These are phyloP conservation scores for Cephalopachus bancanus DNA, from an alignment of 2,797 vertebrate genomes.

Conservation along the genomic window DNA sequence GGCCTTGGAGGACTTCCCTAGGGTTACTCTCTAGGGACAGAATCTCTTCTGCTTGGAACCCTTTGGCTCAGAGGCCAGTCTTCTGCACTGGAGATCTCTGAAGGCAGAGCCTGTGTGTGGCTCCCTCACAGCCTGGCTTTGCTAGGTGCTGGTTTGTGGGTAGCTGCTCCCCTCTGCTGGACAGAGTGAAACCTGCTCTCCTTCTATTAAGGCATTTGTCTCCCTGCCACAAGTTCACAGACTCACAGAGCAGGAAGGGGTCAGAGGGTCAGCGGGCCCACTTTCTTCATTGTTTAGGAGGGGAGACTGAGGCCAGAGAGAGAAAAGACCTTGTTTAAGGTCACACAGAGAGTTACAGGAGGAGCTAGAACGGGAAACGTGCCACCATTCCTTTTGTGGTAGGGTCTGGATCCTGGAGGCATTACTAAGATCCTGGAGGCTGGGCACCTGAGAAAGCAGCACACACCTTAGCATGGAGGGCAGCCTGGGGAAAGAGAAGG, in stretches of 20 bases:
- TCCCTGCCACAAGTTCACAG: not conserved
- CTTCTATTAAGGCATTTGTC: not conserved
- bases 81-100: fast-evolving
- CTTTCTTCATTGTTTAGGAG: not conserved
- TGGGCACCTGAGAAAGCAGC: not conserved
- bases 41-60: not conserved
- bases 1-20: not conserved
- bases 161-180: slow-evolving; percentile 75
- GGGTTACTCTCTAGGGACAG: not conserved
- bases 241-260: not conserved
- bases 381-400: not conserved
- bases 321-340: not conserved
- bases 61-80: not conserved
- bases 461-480: not conserved
- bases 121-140: fast-evolving
- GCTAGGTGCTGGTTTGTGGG: not conserved
- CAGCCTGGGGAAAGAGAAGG: not conserved
- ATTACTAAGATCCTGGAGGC: not conserved
- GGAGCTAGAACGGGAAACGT: not conserved
- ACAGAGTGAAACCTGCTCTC: slow-evolving; percentile 22
- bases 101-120: fast-evolving
- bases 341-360: not conserved
- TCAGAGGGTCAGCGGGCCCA: not conserved
- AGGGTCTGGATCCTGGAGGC: not conserved
- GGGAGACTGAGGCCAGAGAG: not conserved